Percentiles rank a stretch among this genome's conserved stretches.
Conservation (phyloP, 2,113 vertebrate species). For the Mastomys coucha region DNA sequence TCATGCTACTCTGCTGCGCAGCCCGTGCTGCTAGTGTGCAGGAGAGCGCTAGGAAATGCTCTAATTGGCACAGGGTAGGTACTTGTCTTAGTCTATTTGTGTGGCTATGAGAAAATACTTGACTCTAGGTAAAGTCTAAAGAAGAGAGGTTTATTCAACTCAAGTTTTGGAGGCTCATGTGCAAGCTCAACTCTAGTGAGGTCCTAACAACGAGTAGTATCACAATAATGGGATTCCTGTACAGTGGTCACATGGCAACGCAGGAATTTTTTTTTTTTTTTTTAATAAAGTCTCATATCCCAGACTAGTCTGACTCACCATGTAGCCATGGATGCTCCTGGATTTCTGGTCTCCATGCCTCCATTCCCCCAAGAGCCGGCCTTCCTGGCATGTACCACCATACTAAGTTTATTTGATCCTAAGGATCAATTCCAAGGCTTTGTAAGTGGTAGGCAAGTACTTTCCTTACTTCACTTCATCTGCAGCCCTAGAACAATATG, state of each 20-base stretch:
- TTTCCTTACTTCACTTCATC: neutral
- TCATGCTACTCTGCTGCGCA: fast-evolving
- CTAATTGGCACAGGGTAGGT: neutral
- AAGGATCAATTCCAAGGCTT: neutral
- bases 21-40: no score
- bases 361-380: neutral
- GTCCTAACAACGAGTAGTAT: no score
- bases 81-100: neutral
- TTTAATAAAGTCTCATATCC: neutral
- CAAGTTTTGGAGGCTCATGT: neutral
- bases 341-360: neutral
- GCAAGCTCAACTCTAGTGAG: neutral
- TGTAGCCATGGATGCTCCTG: neutral
- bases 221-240: neutral
- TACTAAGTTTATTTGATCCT: neutral
- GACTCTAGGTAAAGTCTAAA: neutral
- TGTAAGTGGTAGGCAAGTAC: neutral
- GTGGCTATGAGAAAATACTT: neutral
- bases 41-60: neutral
- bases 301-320: neutral
- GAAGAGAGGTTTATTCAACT: neutral
- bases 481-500: neutral
- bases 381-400: neutral
- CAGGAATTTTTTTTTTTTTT: neutral
- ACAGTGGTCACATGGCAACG: neutral